These are phyloP conservation scores for Tenthredo mesomela DNA, from an alignment of 2,888 invertebrate species.

Conservation along the genomic window DNA sequence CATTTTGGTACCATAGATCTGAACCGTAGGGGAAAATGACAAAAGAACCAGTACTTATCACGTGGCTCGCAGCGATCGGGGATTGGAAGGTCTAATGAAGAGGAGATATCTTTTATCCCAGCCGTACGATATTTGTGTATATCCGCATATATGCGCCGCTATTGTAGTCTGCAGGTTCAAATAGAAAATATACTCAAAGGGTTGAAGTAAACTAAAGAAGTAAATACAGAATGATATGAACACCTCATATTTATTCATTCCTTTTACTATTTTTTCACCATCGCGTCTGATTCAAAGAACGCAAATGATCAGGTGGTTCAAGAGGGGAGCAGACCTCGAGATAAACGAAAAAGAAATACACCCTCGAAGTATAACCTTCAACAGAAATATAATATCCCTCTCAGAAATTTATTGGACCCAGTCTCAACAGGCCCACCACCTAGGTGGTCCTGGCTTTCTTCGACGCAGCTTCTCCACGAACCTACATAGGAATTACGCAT, in stretches of 20 bases:
- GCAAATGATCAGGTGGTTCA: constrained; percentile 13
- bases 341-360: background rate
- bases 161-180: constrained; percentile 38
- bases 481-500: constrained; percentile 25
- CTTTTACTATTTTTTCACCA: background rate
- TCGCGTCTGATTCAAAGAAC: background rate
- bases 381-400: constrained; percentile 16
- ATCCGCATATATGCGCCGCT: constrained; percentile 35
- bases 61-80: constrained; percentile 50
- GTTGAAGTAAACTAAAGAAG: constrained; percentile 31
- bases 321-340: background rate
- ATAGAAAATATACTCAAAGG: constrained; percentile 16
- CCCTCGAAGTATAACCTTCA: background rate
- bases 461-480: constrained; percentile 14
- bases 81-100: constrained; percentile 54
- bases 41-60: constrained; percentile 65
- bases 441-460: constrained; percentile 38
- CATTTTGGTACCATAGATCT: constrained; percentile 54
- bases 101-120: constrained; percentile 49
- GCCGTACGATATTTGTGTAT: constrained; percentile 34
- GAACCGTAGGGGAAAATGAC: constrained; percentile 59
- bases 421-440: background rate
- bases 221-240: constrained; percentile 10
- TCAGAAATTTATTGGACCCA: constrained; percentile 35
- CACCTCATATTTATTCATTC: background rate